These are phyloP conservation scores for Erpetoichthys calabaricus DNA, from an alignment of 2,797 vertebrate species.

Conservation along the genomic window DNA sequence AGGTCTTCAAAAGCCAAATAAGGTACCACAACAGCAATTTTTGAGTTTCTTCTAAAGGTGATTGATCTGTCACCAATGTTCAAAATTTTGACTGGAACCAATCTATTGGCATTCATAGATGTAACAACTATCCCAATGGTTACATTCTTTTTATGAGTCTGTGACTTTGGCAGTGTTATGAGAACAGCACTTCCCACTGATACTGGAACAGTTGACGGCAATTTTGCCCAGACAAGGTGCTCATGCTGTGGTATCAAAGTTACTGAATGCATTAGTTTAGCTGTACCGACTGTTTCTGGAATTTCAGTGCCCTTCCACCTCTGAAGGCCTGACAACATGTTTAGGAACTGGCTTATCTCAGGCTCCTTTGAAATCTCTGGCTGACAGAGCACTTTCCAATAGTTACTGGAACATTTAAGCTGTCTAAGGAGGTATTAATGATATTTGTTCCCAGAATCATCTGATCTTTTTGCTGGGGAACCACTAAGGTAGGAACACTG, in stretches of 20 bases:
- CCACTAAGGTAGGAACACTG: background rate
- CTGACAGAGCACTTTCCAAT: background rate
- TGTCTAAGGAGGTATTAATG: background rate
- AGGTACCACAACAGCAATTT: background rate
- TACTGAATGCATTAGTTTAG: background rate
- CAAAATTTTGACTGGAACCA: background rate
- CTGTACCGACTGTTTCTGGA: background rate
- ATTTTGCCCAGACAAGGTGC: background rate
- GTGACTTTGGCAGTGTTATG: background rate
- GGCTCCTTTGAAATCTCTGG: background rate
- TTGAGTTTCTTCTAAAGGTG: background rate
- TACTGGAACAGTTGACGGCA: background rate
- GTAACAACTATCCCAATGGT: background rate
- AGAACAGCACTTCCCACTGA: background rate
- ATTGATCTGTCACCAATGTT: background rate
- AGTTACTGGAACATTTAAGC: background rate
- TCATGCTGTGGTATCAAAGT: background rate
- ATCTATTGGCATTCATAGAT: background rate
- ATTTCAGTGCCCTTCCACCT: background rate
- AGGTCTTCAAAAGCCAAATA: background rate
- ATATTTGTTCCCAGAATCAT: conserved; percentile 1
- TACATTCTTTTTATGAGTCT: background rate
- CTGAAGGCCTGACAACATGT: background rate
- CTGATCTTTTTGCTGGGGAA: background rate
- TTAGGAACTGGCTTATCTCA: background rate